These are phyloP conservation scores for Sebastes schlegelii DNA, from an alignment of 2,113 vertebrate species.

Conservation along the genomic window DNA sequence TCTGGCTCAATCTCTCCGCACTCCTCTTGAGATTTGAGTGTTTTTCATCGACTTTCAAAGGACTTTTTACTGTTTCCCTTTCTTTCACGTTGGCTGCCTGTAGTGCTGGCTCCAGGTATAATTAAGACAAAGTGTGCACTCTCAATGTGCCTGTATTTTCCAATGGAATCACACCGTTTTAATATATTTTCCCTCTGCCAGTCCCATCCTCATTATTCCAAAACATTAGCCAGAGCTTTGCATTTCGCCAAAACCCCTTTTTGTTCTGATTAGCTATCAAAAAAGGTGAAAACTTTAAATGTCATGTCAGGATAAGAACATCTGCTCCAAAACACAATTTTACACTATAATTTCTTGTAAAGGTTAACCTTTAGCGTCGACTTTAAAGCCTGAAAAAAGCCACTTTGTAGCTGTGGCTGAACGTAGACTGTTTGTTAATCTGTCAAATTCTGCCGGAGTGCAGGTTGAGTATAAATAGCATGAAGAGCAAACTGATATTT, in stretches of 20 bases:
- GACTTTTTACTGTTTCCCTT: slow-evolving; percentile 32
- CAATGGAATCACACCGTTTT: not conserved
- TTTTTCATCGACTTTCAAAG: slow-evolving; percentile 67
- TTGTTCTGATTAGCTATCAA: not conserved
- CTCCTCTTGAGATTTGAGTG: slow-evolving; percentile 48
- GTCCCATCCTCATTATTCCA: not conserved
- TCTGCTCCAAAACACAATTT: not conserved
- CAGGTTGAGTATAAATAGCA: slow-evolving; percentile 63
- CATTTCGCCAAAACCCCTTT: not conserved
- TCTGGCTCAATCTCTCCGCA: slow-evolving; percentile 27
- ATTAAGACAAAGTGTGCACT: slow-evolving; percentile 19
- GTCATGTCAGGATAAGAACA: not conserved
- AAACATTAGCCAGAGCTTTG: not conserved
- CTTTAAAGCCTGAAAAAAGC: slow-evolving; percentile 30
- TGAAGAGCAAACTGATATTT: slow-evolving; percentile 60
- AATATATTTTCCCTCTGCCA: not conserved
- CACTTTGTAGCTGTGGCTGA: slow-evolving; percentile 11
- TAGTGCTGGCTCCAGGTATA: not conserved
- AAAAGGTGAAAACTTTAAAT: not conserved
- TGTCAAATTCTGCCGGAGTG: slow-evolving; percentile 13
- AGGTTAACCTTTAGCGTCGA: slow-evolving; percentile 3
- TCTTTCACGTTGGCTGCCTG: not conserved
- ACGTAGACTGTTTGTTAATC: slow-evolving; percentile 22
- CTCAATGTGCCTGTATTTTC: not conserved
- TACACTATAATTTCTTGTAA: slow-evolving; percentile 5